Percentiles rank a stretch among this genome's conserved stretches.
Evolutionary conservation across 2,113 vertebrate species (phyloP).

Genomic region (Mystacornis crossleyi): DNA sequence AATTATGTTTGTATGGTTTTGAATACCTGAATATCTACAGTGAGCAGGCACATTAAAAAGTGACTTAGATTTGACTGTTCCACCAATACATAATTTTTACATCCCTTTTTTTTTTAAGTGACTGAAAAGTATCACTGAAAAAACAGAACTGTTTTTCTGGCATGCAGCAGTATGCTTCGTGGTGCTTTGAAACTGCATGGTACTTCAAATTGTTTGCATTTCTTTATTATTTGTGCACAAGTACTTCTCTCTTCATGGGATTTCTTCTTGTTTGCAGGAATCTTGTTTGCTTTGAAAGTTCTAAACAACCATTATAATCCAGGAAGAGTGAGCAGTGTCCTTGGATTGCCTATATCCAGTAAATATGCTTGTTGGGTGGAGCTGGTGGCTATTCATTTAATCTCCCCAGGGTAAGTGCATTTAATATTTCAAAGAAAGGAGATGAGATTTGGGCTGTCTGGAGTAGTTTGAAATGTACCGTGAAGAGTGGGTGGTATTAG

Average conservation of each 20-base stretch:
- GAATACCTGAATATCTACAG: not conserved
- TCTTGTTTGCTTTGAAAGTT: slow-evolving; percentile 95
- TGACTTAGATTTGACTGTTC: not conserved
- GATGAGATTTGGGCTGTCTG: not conserved
- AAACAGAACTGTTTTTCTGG: not conserved
- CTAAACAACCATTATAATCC: slow-evolving; percentile 89
- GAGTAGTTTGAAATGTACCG: not conserved
- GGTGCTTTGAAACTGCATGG: not conserved
- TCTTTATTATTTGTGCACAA: not conserved
- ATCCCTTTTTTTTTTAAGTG: not conserved
- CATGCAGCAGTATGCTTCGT: not conserved
- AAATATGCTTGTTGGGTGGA: slow-evolving; percentile 91
- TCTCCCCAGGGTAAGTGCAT: slow-evolving; percentile 84
- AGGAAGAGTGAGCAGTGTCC: slow-evolving; percentile 79
- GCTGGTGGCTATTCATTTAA: slow-evolving; percentile 88
- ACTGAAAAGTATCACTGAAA: not conserved
- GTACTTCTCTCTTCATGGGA: not conserved
- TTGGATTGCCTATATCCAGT: slow-evolving; percentile 84
- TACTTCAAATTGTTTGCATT: not conserved
- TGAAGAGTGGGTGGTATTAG: not conserved
- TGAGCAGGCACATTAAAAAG: not conserved
- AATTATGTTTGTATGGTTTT: not conserved
- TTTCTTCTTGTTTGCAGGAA: slow-evolving; percentile 78
- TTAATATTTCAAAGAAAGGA: not conserved
- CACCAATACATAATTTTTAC: accelerated